Percentiles rank a stretch among this genome's conserved stretches.
Evolutionary conservation across 2,888 invertebrate genomes (phyloP).

Genomic region (Hybos culiciformis): DNA sequence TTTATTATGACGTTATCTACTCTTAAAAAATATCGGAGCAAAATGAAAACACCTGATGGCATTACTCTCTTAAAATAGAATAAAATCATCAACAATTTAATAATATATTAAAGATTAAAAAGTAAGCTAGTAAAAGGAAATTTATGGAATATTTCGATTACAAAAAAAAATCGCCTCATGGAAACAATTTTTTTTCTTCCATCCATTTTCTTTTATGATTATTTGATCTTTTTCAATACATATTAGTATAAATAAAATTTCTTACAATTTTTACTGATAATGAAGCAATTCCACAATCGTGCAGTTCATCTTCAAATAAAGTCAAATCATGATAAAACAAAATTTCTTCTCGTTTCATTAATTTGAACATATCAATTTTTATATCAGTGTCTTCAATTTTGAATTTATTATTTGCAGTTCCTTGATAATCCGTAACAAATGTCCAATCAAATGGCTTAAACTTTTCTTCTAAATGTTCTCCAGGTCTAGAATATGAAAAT

Average conservation of each 20-base stretch:
- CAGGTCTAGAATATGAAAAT: conserved; percentile 48
- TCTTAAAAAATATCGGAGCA: conserved; percentile 81
- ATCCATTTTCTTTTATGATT: too few relatives aligned
- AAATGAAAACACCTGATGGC: conserved; percentile 83
- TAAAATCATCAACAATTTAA: conserved; percentile 1
- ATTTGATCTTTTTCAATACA: neutral
- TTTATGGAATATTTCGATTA: conserved; percentile 1
- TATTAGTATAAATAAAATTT: neutral
- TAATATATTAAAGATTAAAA: neutral
- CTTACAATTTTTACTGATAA: conserved; percentile 84
- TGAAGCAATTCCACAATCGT: conserved; percentile 91
- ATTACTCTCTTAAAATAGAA: conserved; percentile 66
- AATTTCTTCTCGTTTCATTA: conserved; percentile 83
- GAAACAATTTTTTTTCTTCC: too few relatives aligned
- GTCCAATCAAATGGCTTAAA: conserved; percentile 96
- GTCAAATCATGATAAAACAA: conserved; percentile 87
- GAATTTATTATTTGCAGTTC: conserved; percentile 52
- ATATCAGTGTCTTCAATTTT: conserved; percentile 50
- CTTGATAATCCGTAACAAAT: conserved; percentile 83
- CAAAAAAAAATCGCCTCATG: neutral
- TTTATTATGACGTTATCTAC: conserved; percentile 86
- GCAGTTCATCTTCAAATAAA: conserved; percentile 94
- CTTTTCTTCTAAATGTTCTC: conserved; percentile 51
- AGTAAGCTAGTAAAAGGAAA: neutral
- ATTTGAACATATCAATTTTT: conserved; percentile 70